Base-by-base conservation (phyloP, 2,888 invertebrate genomes). In the Torymus tubicola region DNA sequence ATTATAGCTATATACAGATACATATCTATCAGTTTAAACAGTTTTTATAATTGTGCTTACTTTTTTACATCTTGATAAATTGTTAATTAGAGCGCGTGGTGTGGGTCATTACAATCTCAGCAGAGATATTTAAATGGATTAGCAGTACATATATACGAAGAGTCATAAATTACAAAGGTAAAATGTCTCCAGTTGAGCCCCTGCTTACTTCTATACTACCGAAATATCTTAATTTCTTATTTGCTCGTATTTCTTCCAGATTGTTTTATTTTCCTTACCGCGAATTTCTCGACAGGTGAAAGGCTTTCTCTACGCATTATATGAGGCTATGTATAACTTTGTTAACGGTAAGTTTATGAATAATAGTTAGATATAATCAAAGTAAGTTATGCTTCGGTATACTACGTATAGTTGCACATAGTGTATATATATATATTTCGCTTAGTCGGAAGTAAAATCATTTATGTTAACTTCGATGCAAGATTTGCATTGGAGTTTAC, bases 361-460 rank as follows among this genome's bases (percentile, higher is more conserved):
- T 75, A 75, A 57, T 75, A 75, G 67, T 67, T 24, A n/a, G 24
- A 67, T 74, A 67, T 67, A 67, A 75, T 75, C 67, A 75, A 75
- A 75, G 67, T 67, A 68, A 75, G 67, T 75, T 75, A 60, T 60
- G 60, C n/a, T 24, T 11, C 52, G n/a, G 64, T 55, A 52, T 60
- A 21, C 21, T n/a, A n/a, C 21, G 21, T 31, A 42, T 57, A 58
- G 57, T 74, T 74, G 50, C 18, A 31, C 24, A 50, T 21, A 60
- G 53, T 67, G 58, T 52, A 74, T 58, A 53, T 74, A 31, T 67
- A 52, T 52, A 74, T 58, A 53, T 74, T 16, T n/a, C 14, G 24
- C 21, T 18, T 55, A 13, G 52, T 5, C 8, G 8, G 21, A 58
- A 75, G 57, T 58, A 75, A 58, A 75, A 75, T 75, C 21, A 31